Evolutionary conservation across 1,140 invertebrate species (phyloP), one percentile per base, ranked within the genome.

Genomic region (Bombus balteatus): DNA sequence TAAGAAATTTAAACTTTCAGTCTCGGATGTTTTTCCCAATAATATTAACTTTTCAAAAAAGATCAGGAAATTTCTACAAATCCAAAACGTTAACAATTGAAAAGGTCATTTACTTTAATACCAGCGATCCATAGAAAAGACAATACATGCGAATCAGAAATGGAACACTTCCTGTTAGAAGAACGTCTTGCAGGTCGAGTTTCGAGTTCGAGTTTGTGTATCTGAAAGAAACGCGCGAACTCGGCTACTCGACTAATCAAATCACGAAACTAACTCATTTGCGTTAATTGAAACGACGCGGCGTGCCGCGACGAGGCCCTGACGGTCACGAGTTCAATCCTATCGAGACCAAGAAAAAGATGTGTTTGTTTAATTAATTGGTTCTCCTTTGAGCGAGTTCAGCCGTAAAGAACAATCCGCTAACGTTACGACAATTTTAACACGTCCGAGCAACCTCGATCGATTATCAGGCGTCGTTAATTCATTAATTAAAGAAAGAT

Each of bases 401-500:
- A 73, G 34, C 18, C 18, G n/a, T 8, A 6, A 72, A 18, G 8
- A 71, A 79, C 70, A 53, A 81, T 81, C 68, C 53, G 6, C 75
- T 25, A n/a, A 15, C 43, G 66, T 81, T 73, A 68, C 72, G 73
- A 57, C 41, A 37, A 83, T 79, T 86, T 80, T 65, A 5, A 57
- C 62, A 18, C 22, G 66, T 25, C 10, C 6, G 37, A 28, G 12
- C 6, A 15, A 47, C 9, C 72, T 13, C 43, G 4, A 39, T 34
- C 74, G 81, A 65, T 87, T 83, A 89, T 83, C 87, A 71, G 65
- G 13, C 32, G 37, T 53, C 79, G 85, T 88, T 88, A 80, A 89
- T 88, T 83, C 83, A 85, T 83, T 87, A 73, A 88, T 89, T 83
- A 89, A 86, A 57, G 65, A 86, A 71, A 74, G 82, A 76, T 32